Percentiles rank a stretch among this genome's conserved stretches.
These are phyloP conservation scores for Rotaria sp. DNA, from an alignment of 2,888 invertebrate species.

Conservation along the genomic window DNA sequence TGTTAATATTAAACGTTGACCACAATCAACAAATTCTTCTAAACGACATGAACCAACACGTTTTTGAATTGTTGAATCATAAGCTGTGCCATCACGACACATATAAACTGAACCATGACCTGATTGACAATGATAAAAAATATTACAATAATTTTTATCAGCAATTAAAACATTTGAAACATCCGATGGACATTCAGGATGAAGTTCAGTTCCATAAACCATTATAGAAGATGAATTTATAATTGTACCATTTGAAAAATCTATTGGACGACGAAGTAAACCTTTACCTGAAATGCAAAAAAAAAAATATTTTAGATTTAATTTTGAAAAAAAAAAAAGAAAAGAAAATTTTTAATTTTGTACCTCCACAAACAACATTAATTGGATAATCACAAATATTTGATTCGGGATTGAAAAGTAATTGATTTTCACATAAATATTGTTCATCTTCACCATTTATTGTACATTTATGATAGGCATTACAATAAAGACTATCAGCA, in stretches of 20 bases:
- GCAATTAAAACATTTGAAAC: conserved; percentile 21
- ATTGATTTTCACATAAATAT: conserved; percentile 40
- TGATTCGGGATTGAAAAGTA: conserved; percentile 36
- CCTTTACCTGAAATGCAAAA: not conserved
- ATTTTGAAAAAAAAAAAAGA: too few species aligned
- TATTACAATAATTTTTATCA: conserved; percentile 38
- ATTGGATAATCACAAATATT: conserved; percentile 40
- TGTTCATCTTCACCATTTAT: not conserved
- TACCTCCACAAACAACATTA: conserved; percentile 35
- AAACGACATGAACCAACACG: conserved; percentile 16
- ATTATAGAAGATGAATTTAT: not conserved
- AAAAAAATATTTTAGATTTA: too few species aligned
- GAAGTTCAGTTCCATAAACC: conserved; percentile 29
- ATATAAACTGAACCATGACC: conserved; percentile 32
- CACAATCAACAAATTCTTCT: conserved; percentile 34
- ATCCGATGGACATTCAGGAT: conserved; percentile 22
- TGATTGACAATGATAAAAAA: conserved; percentile 38
- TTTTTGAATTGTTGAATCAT: not conserved
- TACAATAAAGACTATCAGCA: conserved; percentile 32
- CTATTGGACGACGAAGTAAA: not conserved
- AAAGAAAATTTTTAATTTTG: not conserved
- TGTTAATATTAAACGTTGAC: conserved; percentile 19
- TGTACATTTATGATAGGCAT: conserved; percentile 34
- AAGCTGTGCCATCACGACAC: conserved; percentile 31
- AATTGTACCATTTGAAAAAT: not conserved